Evolutionary conservation across 2,888 invertebrate species (phyloP).

Genomic region (Hemistola chrysoprasaria): DNA sequence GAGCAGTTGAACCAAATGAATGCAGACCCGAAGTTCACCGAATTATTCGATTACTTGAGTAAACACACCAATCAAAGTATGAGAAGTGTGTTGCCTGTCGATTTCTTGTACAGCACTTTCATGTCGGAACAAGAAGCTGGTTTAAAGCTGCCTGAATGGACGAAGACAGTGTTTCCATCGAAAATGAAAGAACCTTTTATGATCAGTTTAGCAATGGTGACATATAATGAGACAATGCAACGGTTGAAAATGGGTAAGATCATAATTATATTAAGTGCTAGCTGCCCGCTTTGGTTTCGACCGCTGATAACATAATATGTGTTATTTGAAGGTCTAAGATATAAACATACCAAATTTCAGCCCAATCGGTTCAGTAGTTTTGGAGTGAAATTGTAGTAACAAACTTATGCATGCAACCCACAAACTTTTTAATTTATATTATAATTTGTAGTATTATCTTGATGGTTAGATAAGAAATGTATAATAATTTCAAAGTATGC

Average conservation of each 20-base stretch:
- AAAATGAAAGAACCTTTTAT: slow-evolving; percentile 86
- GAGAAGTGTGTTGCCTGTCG: slow-evolving; percentile 84
- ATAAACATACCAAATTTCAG: too few species aligned
- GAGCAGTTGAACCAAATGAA: slow-evolving; percentile 29
- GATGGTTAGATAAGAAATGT: too few species aligned
- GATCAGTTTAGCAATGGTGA: slow-evolving; percentile 86
- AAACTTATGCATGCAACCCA: too few species aligned
- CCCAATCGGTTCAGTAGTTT: too few species aligned
- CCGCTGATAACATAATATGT: too few species aligned
- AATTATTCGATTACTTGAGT: slow-evolving; percentile 84
- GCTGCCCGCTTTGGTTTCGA: background rate
- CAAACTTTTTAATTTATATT: too few species aligned
- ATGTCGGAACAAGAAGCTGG: slow-evolving; percentile 84
- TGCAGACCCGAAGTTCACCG: slow-evolving; percentile 77
- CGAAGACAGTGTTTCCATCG: slow-evolving; percentile 85
- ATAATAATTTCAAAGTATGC: too few species aligned
- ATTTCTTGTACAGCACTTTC: slow-evolving; percentile 87
- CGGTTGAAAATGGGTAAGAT: slow-evolving; percentile 86
- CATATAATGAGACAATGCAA: slow-evolving; percentile 87
- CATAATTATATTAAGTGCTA: background rate
- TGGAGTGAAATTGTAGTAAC: too few species aligned
- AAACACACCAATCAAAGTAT: slow-evolving; percentile 71
- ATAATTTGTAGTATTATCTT: too few species aligned
- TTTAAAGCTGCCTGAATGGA: slow-evolving; percentile 88
- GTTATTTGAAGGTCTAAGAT: too few species aligned